Conservation (phyloP, 2,888 invertebrate genomes). For the Belgica antarctica region DNA sequence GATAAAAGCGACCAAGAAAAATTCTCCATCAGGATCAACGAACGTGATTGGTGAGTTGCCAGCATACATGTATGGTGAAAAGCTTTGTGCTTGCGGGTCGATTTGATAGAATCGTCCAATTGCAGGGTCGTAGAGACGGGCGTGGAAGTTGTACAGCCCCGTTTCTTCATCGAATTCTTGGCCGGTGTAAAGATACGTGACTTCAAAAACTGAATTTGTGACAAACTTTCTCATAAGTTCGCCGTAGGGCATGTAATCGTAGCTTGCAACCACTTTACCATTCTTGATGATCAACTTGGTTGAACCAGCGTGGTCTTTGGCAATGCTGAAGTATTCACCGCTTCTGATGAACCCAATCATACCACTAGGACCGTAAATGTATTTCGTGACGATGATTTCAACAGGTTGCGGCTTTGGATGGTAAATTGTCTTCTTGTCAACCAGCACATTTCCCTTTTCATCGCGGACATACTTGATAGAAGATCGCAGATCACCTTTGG, state of each 20-base stretch:
- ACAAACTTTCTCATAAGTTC: conserved; percentile 45
- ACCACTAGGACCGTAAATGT: not conserved
- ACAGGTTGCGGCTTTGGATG: not conserved
- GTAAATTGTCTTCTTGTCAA: not conserved
- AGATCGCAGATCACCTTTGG: not conserved
- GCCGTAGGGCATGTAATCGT: conserved; percentile 48
- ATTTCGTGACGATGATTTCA: not conserved
- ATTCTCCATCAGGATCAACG: not conserved
- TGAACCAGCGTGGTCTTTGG: conserved; percentile 47
- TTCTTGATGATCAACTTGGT: conserved; percentile 45
- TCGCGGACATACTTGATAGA: conserved; percentile 16
- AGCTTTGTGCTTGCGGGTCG: conserved; percentile 46
- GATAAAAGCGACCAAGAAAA: not conserved
- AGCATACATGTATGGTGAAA: conserved; percentile 47
- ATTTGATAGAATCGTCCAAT: conserved; percentile 47
- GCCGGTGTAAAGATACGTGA: conserved; percentile 46
- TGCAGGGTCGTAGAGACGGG: conserved; percentile 47
- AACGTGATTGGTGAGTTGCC: not conserved
- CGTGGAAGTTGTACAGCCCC: conserved; percentile 47
- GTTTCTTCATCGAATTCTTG: conserved; percentile 48
- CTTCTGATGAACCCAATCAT: not conserved
- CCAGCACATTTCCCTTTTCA: not conserved
- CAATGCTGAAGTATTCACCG: conserved; percentile 41
- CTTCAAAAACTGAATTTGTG: conserved; percentile 43
- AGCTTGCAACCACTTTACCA: conserved; percentile 47